Base-by-base conservation (phyloP, 1,140 invertebrate genomes). In the Zelostemma sp. region DNA sequence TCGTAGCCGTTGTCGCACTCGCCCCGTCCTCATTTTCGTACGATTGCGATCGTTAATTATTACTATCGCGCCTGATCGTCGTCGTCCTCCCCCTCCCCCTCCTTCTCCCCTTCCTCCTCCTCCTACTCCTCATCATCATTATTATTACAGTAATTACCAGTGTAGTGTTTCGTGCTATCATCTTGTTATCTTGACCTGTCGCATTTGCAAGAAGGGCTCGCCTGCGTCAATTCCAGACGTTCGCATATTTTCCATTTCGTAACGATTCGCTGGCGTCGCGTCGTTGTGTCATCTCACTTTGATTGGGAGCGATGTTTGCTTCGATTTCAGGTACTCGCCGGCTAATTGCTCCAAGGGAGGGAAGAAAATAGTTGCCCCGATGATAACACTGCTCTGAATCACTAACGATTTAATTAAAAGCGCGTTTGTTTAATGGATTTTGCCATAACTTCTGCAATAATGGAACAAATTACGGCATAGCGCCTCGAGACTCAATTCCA, bases 21-120 rank as follows among this genome's bases (percentile, higher is more conserved):
- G 68, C 68, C 71, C 73, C 73, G 75, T 80, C 75, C 79, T 78
- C 80, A 75, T 83, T 84, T 84, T 83, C 83, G 76, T 81, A 75
- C 77, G 78, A 81, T 81, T 80, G 77, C 75, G 71, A 81, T 83
- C 82, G 77, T 85, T 85, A 83, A 83, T 85, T 85, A 84, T 81
- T 73, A 76, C 78, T 83, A 80, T 83, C 81, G 72, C 63, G 58
- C 64, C 68, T 59, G 74, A 83, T 82, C 81, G 73, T 75, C 74
- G n/a, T n/a, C n/a, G n/a, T n/a, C n/a, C n/a, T n/a, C n/a, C n/a
- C n/a, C n/a, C n/a, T n/a, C n/a, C n/a, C n/a, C n/a, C n/a, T n/a
- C n/a, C n/a, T n/a, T n/a, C n/a, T n/a, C n/a, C n/a, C n/a, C n/a
- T n/a, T n/a, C n/a, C n/a, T n/a, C n/a, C n/a, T n/a, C n/a, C n/a